phyloP scores from a whole-genome alignment of 2,888 invertebrate genomes.

The Augochlorella aurata region DNA sequence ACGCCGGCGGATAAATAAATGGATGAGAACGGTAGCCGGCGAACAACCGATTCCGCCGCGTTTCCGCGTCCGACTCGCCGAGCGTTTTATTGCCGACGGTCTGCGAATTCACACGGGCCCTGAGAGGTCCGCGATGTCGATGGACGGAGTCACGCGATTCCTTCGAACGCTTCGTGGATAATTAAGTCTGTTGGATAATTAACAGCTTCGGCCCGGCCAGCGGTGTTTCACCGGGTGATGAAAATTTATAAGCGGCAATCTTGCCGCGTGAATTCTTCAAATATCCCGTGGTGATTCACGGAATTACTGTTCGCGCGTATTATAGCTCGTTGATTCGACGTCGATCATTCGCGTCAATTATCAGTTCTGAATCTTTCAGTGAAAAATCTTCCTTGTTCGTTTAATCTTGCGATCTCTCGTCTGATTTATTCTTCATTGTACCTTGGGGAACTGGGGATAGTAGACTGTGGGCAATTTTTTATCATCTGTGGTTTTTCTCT shows the following conservation, averaged over 20 bases:
- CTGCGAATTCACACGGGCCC: slow-evolving; percentile 1
- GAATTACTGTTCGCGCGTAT: neutral
- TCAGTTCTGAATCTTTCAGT: neutral
- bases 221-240: slow-evolving; percentile 13
- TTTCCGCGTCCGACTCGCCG: slow-evolving; percentile 18
- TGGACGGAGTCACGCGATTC: slow-evolving; percentile 34
- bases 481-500: too few relatives aligned
- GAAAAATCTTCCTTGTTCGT: neutral
- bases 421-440: too few relatives aligned
- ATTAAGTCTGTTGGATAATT: slow-evolving; percentile 50
- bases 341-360: slow-evolving; percentile 29
- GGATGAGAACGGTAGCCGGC: slow-evolving; percentile 9
- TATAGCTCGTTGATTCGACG: slow-evolving; percentile 21
- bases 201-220: slow-evolving; percentile 29
- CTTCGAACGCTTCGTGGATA: slow-evolving; percentile 26
- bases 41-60: slow-evolving; percentile 15
- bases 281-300: slow-evolving; percentile 24
- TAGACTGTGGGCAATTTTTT: too few relatives aligned
- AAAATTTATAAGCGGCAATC: slow-evolving; percentile 46
- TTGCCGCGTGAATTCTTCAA: slow-evolving; percentile 16
- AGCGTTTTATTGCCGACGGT: slow-evolving; percentile 13
- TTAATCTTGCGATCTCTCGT: too few relatives aligned
- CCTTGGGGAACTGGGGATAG: too few relatives aligned
- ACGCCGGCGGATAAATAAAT: neutral
- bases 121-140: slow-evolving; percentile 14